Evolutionary conservation across 2,797 vertebrate species (phyloP).

Genomic region (Gadopsis marmoratus): DNA sequence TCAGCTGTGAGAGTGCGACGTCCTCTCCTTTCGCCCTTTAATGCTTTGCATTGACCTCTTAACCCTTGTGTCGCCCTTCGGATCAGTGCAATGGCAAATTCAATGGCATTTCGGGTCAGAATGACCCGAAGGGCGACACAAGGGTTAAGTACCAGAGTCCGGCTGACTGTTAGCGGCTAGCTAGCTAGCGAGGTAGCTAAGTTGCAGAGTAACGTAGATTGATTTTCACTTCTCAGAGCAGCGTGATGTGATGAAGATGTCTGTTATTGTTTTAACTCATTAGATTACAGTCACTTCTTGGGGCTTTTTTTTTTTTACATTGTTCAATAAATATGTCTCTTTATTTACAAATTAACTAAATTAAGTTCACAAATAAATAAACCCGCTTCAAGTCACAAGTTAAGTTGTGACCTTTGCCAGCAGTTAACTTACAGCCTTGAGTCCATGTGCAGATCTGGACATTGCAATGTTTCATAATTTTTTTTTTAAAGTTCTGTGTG

Average conservation of each 20-base stretch:
- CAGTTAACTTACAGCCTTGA: not conserved
- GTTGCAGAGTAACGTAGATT: constrained; percentile 51
- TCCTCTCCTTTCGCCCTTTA: not conserved
- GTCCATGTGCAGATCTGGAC: not conserved
- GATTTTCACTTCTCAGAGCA: not conserved
- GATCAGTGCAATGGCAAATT: too few relatives aligned
- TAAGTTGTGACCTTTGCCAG: too few relatives aligned
- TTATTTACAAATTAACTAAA: too few relatives aligned
- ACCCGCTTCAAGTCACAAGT: not conserved
- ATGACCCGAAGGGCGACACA: too few relatives aligned
- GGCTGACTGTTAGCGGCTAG: not conserved
- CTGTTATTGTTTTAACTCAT: not conserved
- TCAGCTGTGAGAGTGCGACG: accelerated
- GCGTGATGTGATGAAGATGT: not conserved
- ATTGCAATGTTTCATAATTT: not conserved
- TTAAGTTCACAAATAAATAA: not conserved
- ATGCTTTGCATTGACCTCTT: accelerated
- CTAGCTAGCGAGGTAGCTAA: constrained; percentile 10
- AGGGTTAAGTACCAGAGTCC: accelerated
- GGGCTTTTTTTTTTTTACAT: not conserved
- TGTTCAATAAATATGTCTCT: not conserved
- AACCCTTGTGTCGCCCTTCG: too few relatives aligned
- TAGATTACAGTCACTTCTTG: accelerated
- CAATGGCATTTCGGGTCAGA: too few relatives aligned
- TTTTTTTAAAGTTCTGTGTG: too few relatives aligned